phyloP scores from a whole-genome alignment of 2,888 invertebrate species.

The Diadromus collaris region DNA sequence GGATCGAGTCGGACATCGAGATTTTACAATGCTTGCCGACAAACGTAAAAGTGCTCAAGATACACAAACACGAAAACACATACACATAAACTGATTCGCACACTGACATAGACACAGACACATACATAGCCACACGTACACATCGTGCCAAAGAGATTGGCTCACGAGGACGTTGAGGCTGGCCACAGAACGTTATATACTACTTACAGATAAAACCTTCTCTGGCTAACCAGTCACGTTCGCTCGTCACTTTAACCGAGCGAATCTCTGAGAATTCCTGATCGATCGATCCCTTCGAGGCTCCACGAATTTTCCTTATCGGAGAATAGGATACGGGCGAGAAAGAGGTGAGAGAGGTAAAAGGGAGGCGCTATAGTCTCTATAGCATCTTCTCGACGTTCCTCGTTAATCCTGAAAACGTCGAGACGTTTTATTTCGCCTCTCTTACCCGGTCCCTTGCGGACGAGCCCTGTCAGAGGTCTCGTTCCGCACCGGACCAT shows the following conservation, averaged over 20 bases:
- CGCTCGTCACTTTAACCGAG: constrained; percentile 45
- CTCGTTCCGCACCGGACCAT: neutral
- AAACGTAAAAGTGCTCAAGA: constrained; percentile 27
- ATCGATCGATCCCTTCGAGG: constrained; percentile 43
- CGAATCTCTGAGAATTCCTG: constrained; percentile 48
- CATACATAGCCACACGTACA: neutral
- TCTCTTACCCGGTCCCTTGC: constrained; percentile 17
- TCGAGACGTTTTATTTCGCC: constrained; percentile 30
- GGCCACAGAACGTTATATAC: constrained; percentile 18
- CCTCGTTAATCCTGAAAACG: constrained; percentile 46
- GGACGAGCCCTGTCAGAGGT: constrained; percentile 10
- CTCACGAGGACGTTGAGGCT: neutral
- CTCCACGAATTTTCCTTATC: constrained; percentile 40
- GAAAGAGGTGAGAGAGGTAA: constrained; percentile 22
- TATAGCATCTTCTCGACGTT: constrained; percentile 30
- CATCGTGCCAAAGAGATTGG: constrained; percentile 28
- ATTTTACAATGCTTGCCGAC: constrained; percentile 6
- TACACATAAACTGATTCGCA: neutral
- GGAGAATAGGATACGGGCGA: constrained; percentile 25
- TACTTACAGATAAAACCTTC: constrained; percentile 12
- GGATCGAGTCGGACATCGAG: neutral
- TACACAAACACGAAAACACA: neutral
- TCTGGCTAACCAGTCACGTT: constrained; percentile 46
- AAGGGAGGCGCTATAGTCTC: too few relatives aligned
- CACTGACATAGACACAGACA: neutral